Evolutionary conservation across 2,888 invertebrate genomes (phyloP), one percentile per base, ranked within the genome.

Genomic region (Diaperis boleti): DNA sequence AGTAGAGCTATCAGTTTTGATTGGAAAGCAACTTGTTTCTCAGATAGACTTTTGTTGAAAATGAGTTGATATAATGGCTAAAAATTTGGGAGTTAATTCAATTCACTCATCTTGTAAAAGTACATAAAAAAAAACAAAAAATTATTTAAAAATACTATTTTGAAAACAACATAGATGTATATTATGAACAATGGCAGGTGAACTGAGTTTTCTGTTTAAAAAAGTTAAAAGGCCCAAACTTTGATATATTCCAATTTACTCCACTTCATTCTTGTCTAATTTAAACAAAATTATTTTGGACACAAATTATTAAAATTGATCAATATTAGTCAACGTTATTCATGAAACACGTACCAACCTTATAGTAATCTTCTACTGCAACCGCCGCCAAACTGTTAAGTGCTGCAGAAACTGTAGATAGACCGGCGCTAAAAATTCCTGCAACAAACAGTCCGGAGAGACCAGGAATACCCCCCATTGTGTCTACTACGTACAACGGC

Each of bases 331-430:
- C n/a, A n/a, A n/a, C n/a, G n/a, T n/a, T n/a, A n/a, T n/a, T n/a
- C n/a, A n/a, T n/a, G n/a, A n/a, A n/a, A n/a, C n/a, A n/a, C 8
- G 41, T 37, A 33, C 17, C 31, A 64, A 82, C 82, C 74, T 88
- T 88, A 1, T 95, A 82, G 69, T 96, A 94, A 81, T 97, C 97
- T 74, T 94, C 91, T 39, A 96, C 82, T 0, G 95, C 92, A 8
- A 96, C 64, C 0, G 96, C 96, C 0, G 96, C 91, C 42, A 97
- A 83, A 1, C 96, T 94, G 76, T 96, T 96, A 62, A 96, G 87
- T 1, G 95, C 90, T 0, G 96, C 95, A 0, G 96, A 96, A 62
- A 97, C 91, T 0, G 96, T 95, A 39, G 96, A 95, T 6, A 96
- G 83, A 0, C 95, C 92, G 0, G 94, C 96, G 71, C 94, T 94